Evolutionary conservation across 1,140 invertebrate genomes (phyloP).

Genomic region (Aphaenogaster ashmeadi): DNA sequence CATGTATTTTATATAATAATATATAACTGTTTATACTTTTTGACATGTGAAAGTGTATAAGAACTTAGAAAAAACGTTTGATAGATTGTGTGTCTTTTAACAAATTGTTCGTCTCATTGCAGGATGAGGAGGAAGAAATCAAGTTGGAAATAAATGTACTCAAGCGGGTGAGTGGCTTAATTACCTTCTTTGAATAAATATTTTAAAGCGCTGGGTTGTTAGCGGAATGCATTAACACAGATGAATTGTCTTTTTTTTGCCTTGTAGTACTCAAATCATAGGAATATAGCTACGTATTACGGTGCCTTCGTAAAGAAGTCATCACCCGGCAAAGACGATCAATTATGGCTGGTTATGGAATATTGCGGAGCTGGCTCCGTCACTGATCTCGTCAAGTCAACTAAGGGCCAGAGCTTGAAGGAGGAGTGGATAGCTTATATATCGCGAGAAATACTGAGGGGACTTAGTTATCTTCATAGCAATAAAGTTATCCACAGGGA

Average conservation of each 20-base stretch:
- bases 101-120: constrained; percentile 78
- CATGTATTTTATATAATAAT: constrained; percentile 4
- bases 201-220: neutral
- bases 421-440: constrained; percentile 99
- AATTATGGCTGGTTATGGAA: constrained; percentile 99
- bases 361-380: constrained; percentile 99
- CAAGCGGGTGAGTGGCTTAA: constrained; percentile 90
- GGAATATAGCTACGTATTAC: constrained; percentile 99
- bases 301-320: constrained; percentile 99
- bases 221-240: constrained; percentile 15
- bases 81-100: neutral
- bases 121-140: constrained; percentile 99
- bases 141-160: constrained; percentile 99
- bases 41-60: neutral
- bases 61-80: neutral
- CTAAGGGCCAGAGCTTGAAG: constrained; percentile 98
- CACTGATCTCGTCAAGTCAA: constrained; percentile 99
- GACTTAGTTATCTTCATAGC: constrained; percentile 98
- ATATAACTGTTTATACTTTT: neutral
- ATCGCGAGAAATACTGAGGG: constrained; percentile 98
- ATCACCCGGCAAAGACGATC: constrained; percentile 99
- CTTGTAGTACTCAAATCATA: constrained; percentile 98
- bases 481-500: constrained; percentile 99
- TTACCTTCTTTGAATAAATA: neutral
- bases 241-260: constrained; percentile 38